Conservation (phyloP, 2,888 invertebrate species). For the Tetanocera ferruginea region DNA sequence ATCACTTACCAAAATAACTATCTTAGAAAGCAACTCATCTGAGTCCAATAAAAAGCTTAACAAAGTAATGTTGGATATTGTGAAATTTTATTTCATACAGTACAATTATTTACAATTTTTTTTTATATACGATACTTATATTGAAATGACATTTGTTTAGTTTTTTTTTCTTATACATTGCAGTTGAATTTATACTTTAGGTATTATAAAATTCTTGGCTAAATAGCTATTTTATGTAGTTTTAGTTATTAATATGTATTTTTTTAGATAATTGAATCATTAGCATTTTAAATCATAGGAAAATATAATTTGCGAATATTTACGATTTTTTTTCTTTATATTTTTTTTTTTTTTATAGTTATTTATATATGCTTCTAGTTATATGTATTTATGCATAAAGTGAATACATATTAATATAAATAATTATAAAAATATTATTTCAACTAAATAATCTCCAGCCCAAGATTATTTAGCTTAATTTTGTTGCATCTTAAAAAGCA, state of each 20-base stretch:
- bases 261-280: not conserved
- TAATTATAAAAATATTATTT: not conserved
- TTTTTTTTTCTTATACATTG: not conserved
- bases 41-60: not conserved
- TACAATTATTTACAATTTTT: not conserved
- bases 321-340: too few species aligned
- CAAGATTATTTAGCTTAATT: constrained; percentile 36
- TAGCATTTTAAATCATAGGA: not conserved
- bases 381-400: not conserved
- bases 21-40: too few species aligned
- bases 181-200: not conserved
- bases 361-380: not conserved
- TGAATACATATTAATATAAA: not conserved
- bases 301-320: not conserved
- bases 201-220: not conserved
- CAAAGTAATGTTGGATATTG: not conserved
- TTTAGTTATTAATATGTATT: not conserved
- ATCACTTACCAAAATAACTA: too few species aligned
- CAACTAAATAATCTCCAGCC: constrained; percentile 40
- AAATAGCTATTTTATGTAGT: not conserved
- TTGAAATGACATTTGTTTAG: not conserved
- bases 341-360: not conserved
- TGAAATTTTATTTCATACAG: not conserved
- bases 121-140: not conserved
- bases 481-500: not conserved